Conservation (phyloP, 2,888 invertebrate species). For the Rhopalosiphum nymphaeae region DNA sequence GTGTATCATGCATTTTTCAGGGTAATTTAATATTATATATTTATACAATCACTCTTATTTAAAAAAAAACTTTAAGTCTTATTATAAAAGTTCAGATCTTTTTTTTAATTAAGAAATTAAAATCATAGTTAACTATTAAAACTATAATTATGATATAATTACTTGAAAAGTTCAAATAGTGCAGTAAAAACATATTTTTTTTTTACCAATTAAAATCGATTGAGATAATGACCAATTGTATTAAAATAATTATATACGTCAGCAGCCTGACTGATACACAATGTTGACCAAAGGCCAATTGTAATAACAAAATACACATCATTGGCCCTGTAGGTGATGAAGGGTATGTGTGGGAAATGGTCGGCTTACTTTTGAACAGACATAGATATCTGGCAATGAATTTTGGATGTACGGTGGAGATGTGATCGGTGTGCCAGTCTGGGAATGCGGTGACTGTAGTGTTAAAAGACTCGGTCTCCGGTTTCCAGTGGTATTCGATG, state of each 20-base stretch:
- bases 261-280: neutral
- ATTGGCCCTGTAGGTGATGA: neutral
- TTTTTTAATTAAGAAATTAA: neutral
- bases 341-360: neutral
- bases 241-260: neutral
- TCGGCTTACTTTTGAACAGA: constrained; percentile 78
- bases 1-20: neutral
- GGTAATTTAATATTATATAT: neutral
- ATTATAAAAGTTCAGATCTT: neutral
- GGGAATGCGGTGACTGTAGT: constrained; percentile 75
- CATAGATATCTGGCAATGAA: constrained; percentile 76
- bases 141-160: neutral
- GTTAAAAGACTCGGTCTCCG: constrained; percentile 77
- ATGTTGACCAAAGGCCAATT: neutral
- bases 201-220: neutral
- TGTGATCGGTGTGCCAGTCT: constrained; percentile 78
- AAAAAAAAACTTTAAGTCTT: neutral
- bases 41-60: neutral
- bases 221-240: neutral
- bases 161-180: neutral
- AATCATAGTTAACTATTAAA: neutral
- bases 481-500: constrained; percentile 70
- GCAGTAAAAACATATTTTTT: neutral
- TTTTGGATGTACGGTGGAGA: constrained; percentile 71
- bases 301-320: neutral